A percentile compares a stretch with the other conserved stretches of the same genome.
Evolutionary conservation across 2,113 vertebrate genomes (phyloP).

Genomic region (Halcyon malimbica): DNA sequence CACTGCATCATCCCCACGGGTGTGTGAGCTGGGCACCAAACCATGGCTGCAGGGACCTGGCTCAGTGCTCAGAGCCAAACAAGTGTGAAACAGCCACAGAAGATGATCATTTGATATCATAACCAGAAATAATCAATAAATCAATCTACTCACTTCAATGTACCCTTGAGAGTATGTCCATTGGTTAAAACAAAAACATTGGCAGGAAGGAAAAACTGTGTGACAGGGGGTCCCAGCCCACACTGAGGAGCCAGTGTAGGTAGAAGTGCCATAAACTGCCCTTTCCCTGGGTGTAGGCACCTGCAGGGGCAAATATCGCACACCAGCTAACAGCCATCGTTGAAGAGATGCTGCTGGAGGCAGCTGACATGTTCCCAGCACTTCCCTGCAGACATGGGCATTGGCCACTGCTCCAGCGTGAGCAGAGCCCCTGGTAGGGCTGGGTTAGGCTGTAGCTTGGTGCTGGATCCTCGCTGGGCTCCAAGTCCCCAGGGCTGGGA

Average conservation of each 20-base stretch:
- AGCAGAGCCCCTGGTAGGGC: not conserved
- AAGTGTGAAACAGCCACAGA: not conserved
- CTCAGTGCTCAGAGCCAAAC: not conserved
- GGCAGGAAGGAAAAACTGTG: not conserved
- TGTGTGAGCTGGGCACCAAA: not conserved
- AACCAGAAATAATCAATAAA: not conserved
- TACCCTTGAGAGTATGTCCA: rapidly evolving
- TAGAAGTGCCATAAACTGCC: not conserved
- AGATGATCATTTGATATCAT: not conserved
- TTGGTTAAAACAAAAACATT: not conserved
- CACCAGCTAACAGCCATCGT: rapidly evolving
- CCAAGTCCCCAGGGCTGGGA: not conserved
- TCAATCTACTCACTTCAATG: rapidly evolving
- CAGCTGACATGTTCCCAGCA: rapidly evolving
- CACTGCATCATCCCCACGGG: not conserved
- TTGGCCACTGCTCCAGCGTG: not conserved
- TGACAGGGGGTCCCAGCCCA: not conserved
- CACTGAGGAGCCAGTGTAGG: rapidly evolving
- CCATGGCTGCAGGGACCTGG: not conserved
- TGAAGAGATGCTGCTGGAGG: not conserved
- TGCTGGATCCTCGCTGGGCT: not conserved
- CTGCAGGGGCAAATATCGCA: not conserved
- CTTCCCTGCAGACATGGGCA: rapidly evolving
- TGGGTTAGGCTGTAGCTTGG: not conserved
- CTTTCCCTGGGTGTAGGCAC: not conserved